Evolutionary conservation across 2,797 vertebrate genomes (phyloP), one percentile per base, ranked within the genome.

Genomic region (Pogonophryne albipinna): DNA sequence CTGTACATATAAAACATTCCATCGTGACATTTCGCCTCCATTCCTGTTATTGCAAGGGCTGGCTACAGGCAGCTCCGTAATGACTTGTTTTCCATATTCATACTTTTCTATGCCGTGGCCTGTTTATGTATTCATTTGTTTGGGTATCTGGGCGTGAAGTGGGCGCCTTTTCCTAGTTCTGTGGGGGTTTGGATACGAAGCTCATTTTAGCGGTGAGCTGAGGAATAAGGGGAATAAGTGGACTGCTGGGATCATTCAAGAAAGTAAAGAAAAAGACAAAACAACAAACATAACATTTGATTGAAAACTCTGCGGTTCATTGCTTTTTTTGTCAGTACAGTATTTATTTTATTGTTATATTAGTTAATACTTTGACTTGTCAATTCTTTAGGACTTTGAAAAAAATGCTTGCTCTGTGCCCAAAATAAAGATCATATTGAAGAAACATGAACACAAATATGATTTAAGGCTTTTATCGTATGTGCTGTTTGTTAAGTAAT

Each of bases 11-110:
- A 66, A 84, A 55, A 76, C 76, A 74, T 74, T 76, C 63, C 76
- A 85, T 74, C 6, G 41, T 86, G 83, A 85, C 83, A 88, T 89
- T 86, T 90, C 63, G 70, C 65, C 78, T 73, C 56, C 56, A 76
- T 63, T 58, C 58, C 55, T 70, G 59, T 73, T 77, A 62, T 52
- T 73, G 68, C 44, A 57, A 76, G 82, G 68, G 27, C 42, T 80
- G 13, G 72, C 84, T 67, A 59, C 41, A 72, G 84, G 78, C 66
- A 56, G 81, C 57, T 66, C 17, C 6, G 56, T 90, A 89, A 88
- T 76, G 78, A 85, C 80, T 86, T 86, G 79, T 86, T 90, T 91
- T 83, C 73, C 83, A 80, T 82, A 79, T 76, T 78, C 66, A 20
- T 62, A 44, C 52, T 79, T 79, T 70, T 79, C n/a, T 52, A 55